phyloP scores from a whole-genome alignment of 2,888 invertebrate species.

The Metacarcinus magister region DNA sequence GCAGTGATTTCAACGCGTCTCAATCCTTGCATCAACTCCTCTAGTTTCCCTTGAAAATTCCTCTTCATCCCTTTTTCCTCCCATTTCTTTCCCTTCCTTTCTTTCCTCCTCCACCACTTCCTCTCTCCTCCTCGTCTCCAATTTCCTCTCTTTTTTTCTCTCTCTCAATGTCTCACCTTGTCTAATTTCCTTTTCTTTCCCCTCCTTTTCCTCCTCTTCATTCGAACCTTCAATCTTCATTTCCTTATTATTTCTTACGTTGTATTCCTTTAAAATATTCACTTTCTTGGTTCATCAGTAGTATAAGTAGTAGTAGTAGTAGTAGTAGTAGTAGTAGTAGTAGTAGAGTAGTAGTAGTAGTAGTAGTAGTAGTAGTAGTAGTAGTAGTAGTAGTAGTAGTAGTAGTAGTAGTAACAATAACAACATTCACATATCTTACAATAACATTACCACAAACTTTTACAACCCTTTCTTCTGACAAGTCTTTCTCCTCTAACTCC shows the following conservation, averaged over 20 bases:
- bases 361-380: not conserved
- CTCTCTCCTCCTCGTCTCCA: not conserved
- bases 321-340: conserved; percentile 4
- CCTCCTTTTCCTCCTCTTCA: not conserved
- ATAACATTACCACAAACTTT: not conserved
- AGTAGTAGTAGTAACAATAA: not conserved
- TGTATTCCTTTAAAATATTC: not conserved
- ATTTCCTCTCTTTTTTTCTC: not conserved
- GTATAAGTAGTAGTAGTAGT: not conserved
- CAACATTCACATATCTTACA: not conserved
- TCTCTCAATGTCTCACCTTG: not conserved
- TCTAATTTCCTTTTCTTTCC: not conserved
- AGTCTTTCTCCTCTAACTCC: not conserved
- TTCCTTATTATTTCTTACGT: not conserved
- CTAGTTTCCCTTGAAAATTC: not conserved
- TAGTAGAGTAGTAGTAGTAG: not conserved
- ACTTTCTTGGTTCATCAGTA: not conserved
- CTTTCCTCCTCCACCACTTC: not conserved
- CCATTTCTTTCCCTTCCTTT: not conserved
- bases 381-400: conserved; percentile 31
- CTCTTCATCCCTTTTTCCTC: not conserved
- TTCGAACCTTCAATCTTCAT: not conserved
- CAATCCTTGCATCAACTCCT: not conserved
- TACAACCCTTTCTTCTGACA: too few relatives aligned
- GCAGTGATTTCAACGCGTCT: conserved; percentile 9